Evolutionary conservation across 2,888 invertebrate species (phyloP).

Genomic region (Meteorus colon): DNA sequence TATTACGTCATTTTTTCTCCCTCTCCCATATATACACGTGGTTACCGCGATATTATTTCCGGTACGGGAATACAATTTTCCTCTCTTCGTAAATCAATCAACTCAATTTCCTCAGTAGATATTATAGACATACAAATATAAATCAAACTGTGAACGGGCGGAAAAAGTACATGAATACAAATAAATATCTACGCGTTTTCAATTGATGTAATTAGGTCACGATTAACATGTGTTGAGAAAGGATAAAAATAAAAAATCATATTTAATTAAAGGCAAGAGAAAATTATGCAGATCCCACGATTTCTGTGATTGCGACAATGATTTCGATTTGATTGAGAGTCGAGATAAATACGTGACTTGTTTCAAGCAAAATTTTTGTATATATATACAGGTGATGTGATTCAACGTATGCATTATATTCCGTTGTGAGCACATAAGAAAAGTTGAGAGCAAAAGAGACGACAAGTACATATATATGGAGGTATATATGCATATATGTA

Average conservation of each 20-base stretch:
- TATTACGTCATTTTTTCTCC: conserved; percentile 44
- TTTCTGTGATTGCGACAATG: conserved; percentile 13
- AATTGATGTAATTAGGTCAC: not conserved
- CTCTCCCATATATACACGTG: not conserved
- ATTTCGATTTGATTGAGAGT: conserved; percentile 12
- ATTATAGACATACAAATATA: not conserved
- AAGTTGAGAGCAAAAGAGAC: conserved; percentile 39
- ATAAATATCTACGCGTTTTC: not conserved
- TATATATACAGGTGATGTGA: conserved; percentile 52
- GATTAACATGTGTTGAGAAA: not conserved
- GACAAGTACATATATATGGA: conserved; percentile 24
- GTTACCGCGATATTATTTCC: not conserved
- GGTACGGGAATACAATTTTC: not conserved
- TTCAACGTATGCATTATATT: conserved; percentile 57
- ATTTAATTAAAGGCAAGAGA: not conserved
- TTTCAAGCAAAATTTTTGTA: not conserved
- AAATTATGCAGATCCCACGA: conserved; percentile 7
- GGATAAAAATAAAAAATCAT: not conserved
- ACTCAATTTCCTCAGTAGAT: not conserved
- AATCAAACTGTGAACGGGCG: not conserved
- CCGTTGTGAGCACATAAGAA: conserved; percentile 48
- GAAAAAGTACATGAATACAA: not conserved
- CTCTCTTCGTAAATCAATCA: conserved; percentile 1
- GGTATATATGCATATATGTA: not conserved
- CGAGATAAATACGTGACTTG: conserved; percentile 13